Base-by-base conservation (phyloP, 2,888 invertebrate species). In the Ornithoptera priamus region DNA sequence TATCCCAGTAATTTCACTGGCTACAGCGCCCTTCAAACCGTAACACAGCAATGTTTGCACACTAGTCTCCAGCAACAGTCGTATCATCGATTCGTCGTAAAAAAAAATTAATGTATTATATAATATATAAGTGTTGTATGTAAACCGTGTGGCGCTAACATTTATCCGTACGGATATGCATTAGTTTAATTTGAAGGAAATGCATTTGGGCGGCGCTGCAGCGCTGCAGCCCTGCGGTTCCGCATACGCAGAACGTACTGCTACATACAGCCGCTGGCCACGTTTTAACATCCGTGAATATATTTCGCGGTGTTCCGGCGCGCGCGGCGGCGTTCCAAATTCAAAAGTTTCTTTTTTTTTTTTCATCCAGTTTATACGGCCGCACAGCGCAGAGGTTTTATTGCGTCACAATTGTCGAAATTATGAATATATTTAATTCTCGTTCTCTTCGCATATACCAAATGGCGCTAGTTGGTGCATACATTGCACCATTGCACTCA, bases 111-210 rank as follows among this genome's bases (percentile, higher is more conserved):
- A 10, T 39, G 39, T 10, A 39, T 39, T 6, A 39, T 10, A 39
- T 56, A 62, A 70, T 12, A 36, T 62, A 62, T 59, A 59, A 62
- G 50, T 50, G 58, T 68, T 62, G 68, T 62, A 66, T 71, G 75
- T n/a, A 75, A 76, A 77, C 73, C 73, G 72, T 71, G 72, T 70
- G 69, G 67, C 65, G 71, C 70, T 69, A 70, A 63, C 67, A 76
- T 76, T 75, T 76, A 77, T 78, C 75, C 70, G 67, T 76, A 72
- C 73, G 74, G 74, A 79, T 84, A 82, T 72, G 78, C 78, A 80
- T 83, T 85, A 81, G 84, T 84, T 83, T 76, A 81, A 83, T 84
- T 80, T 82, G 81, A 86, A 80, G 81, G 83, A 81, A 82, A 84
- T 85, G 81, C 81, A 80, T 86, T 82, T 83, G 75, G 74, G 10